Conservation (phyloP, 2,113 vertebrate species). For the Platichthys stellatus region DNA sequence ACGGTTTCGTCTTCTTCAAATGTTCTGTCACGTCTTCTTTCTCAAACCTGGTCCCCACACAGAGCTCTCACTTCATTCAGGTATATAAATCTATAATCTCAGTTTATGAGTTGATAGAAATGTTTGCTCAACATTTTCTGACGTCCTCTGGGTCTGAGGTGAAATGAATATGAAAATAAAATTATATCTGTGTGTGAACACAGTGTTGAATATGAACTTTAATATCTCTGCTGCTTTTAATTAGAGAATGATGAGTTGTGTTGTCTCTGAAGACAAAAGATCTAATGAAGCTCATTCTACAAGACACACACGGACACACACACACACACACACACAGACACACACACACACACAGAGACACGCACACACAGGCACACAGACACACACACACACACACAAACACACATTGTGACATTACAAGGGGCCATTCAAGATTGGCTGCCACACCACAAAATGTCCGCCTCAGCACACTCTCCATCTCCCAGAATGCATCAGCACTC, state of each 20-base stretch:
- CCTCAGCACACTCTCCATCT: too few relatives aligned
- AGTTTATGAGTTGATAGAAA: not conserved
- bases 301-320: not conserved
- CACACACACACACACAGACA: too few relatives aligned
- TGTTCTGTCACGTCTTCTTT: not conserved
- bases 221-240: constrained; percentile 70
- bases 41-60: not conserved
- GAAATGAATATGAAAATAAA: not conserved
- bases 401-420: too few relatives aligned
- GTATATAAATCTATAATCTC: not conserved
- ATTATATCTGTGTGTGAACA: not conserved
- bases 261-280: constrained; percentile 25
- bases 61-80: not conserved
- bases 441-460: too few relatives aligned
- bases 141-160: constrained; percentile 1
- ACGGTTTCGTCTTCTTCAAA: not conserved
- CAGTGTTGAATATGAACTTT: constrained; percentile 10
- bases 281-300: constrained; percentile 73
- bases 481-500: too few relatives aligned
- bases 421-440: too few relatives aligned
- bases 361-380: too few relatives aligned
- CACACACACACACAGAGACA: too few relatives aligned
- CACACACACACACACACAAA: too few relatives aligned
- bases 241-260: constrained; percentile 64
- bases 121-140: not conserved